These are phyloP conservation scores for Ia io DNA, from an alignment of 2,113 vertebrate genomes.

Conservation along the genomic window DNA sequence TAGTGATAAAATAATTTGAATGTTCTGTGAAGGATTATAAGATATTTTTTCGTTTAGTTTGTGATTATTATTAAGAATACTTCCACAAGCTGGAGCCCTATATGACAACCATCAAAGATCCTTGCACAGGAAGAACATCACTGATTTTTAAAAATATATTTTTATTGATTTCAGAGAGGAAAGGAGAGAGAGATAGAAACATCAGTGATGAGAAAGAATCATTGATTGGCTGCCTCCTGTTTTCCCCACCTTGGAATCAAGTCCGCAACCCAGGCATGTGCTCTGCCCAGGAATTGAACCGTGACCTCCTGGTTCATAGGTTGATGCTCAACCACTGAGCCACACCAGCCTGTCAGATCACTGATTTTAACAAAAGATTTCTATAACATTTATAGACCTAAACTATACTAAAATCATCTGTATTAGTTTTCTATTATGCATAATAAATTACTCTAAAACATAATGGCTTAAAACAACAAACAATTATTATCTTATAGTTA, in stretches of 20 bases:
- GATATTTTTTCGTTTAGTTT: neutral
- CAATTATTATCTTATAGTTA: slow-evolving; percentile 11
- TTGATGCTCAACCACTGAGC: too few relatives aligned
- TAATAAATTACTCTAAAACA: slow-evolving; percentile 12
- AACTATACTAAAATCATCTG: neutral
- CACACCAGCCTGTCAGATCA: neutral
- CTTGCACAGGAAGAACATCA: neutral
- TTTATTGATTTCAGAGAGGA: too few relatives aligned
- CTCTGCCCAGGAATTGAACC: too few relatives aligned
- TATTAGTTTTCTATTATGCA: slow-evolving; percentile 8
- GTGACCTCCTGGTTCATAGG: too few relatives aligned
- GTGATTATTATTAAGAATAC: slow-evolving; percentile 3
- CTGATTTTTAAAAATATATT: too few relatives aligned
- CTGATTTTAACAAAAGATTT: slow-evolving; percentile 41
- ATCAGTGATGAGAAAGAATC: too few relatives aligned
- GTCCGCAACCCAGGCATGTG: too few relatives aligned
- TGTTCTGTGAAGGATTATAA: neutral
- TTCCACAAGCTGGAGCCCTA: neutral
- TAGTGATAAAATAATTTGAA: slow-evolving; percentile 31
- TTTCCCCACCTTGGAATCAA: too few relatives aligned
- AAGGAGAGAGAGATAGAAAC: too few relatives aligned
- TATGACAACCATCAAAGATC: slow-evolving; percentile 13
- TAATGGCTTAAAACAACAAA: slow-evolving; percentile 23
- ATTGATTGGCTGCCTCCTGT: too few relatives aligned
- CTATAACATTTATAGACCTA: neutral